Evolutionary conservation across 1,140 invertebrate species (phyloP), one percentile per base, ranked within the genome.

Genomic region (Eumeta japonica): DNA sequence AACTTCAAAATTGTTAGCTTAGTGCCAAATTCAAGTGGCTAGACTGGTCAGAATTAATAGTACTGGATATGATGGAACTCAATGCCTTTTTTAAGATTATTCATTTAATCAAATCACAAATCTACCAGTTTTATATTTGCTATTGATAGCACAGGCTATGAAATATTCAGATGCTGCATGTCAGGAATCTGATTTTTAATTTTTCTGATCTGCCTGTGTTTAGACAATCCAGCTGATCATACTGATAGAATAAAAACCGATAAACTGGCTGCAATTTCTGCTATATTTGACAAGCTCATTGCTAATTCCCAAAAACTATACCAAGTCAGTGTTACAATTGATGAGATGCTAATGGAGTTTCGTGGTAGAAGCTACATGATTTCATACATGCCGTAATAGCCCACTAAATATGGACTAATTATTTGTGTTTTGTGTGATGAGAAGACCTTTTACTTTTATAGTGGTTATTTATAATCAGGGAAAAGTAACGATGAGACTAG

Each of bases 371-470:
- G 61, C 35, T 20, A 18, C 11, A 75, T 75, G 39, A 47, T n/a
- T n/a, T n/a, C 62, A 16, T 75, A 73, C 43, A 73, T 78, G 30
- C 62, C 63, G 3, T 50, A 53, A 24, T 77, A 78, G 52, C 74
- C 74, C 1, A 54, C 47, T 30, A 74, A 73, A 49, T 77, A 72
- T 50, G 67, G 62, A 2, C 52, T 75, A 17, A 76, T 73, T 49
- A 39, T 55, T 17, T 52, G 35, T 27, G 20, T 45, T 3, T 39
- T 55, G 34, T 30, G 29, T 1, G 47, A 61, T 41, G 28, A 16
- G 30, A 9, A 20, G 10, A 19, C 13, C 15, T 37, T 19, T 17
- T 37, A 37, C 15, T n/a, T n/a, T n/a, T n/a, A n/a, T n/a, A n/a
- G n/a, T n/a, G n/a, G n/a, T n/a, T n/a, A n/a, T n/a, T n/a, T n/a